Base-by-base conservation (phyloP, 2,797 vertebrate genomes). In the Poeciliopsis paucimaculata region DNA sequence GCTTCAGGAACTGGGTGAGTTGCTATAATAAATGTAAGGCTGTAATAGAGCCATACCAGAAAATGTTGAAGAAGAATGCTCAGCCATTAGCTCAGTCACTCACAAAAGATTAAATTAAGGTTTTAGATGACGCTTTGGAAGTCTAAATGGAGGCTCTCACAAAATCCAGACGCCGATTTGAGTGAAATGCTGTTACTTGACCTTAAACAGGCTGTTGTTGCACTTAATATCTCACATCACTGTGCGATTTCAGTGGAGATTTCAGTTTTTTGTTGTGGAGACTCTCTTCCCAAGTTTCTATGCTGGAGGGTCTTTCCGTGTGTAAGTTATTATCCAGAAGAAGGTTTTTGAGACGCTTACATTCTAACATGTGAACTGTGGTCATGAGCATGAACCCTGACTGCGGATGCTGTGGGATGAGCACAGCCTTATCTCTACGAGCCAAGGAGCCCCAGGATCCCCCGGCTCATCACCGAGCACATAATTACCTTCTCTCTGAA, bases 361-460 rank as follows among this genome's bases (percentile, higher is more conserved):
- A n/a, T 83, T 91, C 75, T 79, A 68, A 74, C 47, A 60, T 86
- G 53, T 53, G 85, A 83, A 83, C 88, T 77, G 73, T 34, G 53
- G 64, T 80, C 76, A 68, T 83, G 82, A 84, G 73, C 72, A 73
- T 81, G 77, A 90, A 82, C 82, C 72, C 75, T 80, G 77, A 76
- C 78, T 82, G 83, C 74, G 77, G 85, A 68, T 81, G 83, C 82
- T 84, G 80, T 79, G 79, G 89, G 89, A 86, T 84, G 86, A 92
- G 72, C 82, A 78, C 53, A 77, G 82, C 76, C 82, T 93, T 93
- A 93, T 95, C 91, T 80, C 83, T 66, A 84, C 77, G 11, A 82
- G 79, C 87, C 91, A 92, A 87, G 79, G 76, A 90, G 87, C 82
- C 91, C 83, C 91, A 76, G 78, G 84, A 86, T 91, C 92, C 90